Evolutionary conservation across 2,888 invertebrate species (phyloP), one percentile per base, ranked within the genome.

Genomic region (Baronia brevicornis): DNA sequence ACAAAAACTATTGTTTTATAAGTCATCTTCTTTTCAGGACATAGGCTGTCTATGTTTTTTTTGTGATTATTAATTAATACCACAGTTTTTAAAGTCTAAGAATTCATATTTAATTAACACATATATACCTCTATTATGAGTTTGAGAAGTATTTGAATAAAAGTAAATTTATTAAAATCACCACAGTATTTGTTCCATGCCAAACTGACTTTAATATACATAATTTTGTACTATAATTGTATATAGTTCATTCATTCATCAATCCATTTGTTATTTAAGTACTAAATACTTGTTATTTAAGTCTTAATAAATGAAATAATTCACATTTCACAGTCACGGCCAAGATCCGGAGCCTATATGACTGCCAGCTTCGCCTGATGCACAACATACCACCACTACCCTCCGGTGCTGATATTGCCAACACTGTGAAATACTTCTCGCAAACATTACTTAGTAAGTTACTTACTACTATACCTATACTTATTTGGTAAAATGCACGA

Each of bases 341-440:
- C 54, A 99, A 99, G 88, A 93, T 99, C 67, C 92, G 97, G 61
- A 97, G 94, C 72, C 90, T 99, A 49, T 95, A 97, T 82, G 99
- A 99, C 82, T 97, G 94, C 79, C 96, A 98, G 79, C 89, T 94
- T 62, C 91, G 98, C 48, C 88, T 97, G 50, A 89, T 94, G 71
- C 95, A 97, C 86, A 94, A 94, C 59, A 89, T 92, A 51, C 91
- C 94, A 70, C 97, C 98, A 39, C 88, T 94, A 51, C 98, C 98
- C 20, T 94, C 96, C 39, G 98, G 98, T 44, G 88, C 92, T 41
- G 99, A 99, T 77, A 95, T 99, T 73, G 96, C 97, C 43, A 97
- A 96, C 80, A 98, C 97, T 35, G 90, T 99, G 62, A 97, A 98
- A 74, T 98, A 97, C 84, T 98, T 99, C 85, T 96, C 97, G 25